Base-by-base conservation (phyloP, 2,797 vertebrate species). In the Enteromius thamalakanensis region DNA sequence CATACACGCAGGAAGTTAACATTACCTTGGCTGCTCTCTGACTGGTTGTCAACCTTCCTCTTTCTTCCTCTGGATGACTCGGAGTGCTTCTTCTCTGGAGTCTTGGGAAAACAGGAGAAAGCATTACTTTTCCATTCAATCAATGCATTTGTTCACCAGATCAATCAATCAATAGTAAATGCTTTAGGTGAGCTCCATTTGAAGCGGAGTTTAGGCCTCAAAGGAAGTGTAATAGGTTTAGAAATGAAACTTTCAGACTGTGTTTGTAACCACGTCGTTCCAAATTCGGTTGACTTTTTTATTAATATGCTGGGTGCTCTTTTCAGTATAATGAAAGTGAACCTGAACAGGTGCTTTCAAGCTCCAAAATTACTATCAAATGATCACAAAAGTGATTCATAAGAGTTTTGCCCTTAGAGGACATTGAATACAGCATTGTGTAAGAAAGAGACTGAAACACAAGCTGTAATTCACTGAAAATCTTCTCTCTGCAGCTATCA, bases 61-160 rank as follows among this genome's bases (percentile, higher is more conserved):
- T 99, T 99, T 92, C 97, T 96, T 92, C 97, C 97, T 88, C 97
- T 96, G 84, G 97, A 97, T 88, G 96, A 94, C 83, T 99, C 97
- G 0, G 97, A 96, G 91, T 96, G 97, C 93, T 99, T 99, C 93
- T 99, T 99, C 93, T 99, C 98, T 40, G 98, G 98, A 88, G 97
- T 98, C 97, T 99, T 93, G 1, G 86, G 90, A 89, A 90, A 91
- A 88, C 40, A 90, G 60, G 65, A 70, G 80, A 67, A 71, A 62
- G 8, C 47, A 6, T 55, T 14, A 82, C 21, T 53, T 19, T 51
- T 11, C 40, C 21, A 47, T 19, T 74, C 45, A 81, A 80, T 53
- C 51, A 78, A 40, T 74, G 70, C 23, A 4, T 69, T 1, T 0
- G 12, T 58, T 45, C 49, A 49, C 6, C 10, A 76, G 37, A 68